Evolutionary conservation across 1,140 invertebrate species (phyloP).

Genomic region (Drosophila fuyamai): DNA sequence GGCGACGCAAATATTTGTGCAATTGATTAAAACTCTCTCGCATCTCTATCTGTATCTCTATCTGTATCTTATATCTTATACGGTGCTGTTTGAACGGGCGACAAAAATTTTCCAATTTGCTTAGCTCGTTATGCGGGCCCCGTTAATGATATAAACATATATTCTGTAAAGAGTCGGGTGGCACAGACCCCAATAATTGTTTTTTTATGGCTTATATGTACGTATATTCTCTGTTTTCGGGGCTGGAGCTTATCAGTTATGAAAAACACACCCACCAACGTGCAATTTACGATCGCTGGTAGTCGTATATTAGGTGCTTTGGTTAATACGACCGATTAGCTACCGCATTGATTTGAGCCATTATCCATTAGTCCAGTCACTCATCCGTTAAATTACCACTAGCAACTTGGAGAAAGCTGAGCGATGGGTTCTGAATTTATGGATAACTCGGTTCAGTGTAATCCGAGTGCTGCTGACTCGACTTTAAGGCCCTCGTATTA

Average conservation of each 20-base stretch:
- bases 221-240: conserved; percentile 7
- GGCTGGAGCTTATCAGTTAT: background rate
- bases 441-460: background rate
- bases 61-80: conserved; percentile 12
- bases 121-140: conserved; percentile 62
- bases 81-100: conserved; percentile 27
- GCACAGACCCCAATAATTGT: conserved; percentile 23
- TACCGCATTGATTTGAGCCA: conserved; percentile 44
- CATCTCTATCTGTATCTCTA: conserved; percentile 13
- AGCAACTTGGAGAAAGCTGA: conserved; percentile 21
- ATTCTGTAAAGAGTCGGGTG: conserved; percentile 23
- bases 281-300: conserved; percentile 18
- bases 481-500: background rate
- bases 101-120: conserved; percentile 76
- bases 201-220: conserved; percentile 28
- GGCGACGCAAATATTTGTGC: conserved; percentile 67
- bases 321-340: conserved; percentile 13
- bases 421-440: conserved; percentile 7
- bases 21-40: conserved; percentile 63
- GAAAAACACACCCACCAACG: conserved; percentile 7
- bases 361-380: conserved; percentile 1
- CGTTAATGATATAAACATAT: conserved; percentile 59
- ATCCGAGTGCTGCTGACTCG: background rate
- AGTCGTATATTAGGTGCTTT: background rate
- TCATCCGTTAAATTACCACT: conserved; percentile 27